Evolutionary conservation across 2,888 invertebrate genomes (phyloP), one percentile per base, ranked within the genome.

Genomic region (Cephus spinipes): DNA sequence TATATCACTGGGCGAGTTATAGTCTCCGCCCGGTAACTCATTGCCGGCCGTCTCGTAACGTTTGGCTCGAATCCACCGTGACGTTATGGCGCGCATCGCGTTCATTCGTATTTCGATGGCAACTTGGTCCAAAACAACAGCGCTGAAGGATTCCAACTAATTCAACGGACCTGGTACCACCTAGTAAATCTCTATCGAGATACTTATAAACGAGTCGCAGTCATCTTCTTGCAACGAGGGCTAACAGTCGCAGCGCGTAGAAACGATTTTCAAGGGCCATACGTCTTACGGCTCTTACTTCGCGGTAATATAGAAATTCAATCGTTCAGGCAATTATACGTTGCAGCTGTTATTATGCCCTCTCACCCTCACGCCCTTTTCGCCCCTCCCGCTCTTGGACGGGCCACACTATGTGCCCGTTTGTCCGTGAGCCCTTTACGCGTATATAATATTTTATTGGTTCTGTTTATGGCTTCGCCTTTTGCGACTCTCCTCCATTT

Each of bases 1-100:
- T 91, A 91, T 90, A 91, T 91, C 91, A 91, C 90, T 83, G 84
- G 79, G 87, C 88, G 89, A 90, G 90, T 90, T 91, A 90, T 91
- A 91, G 90, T 90, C 89, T 87, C 89, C 88, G 89, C 89, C 89
- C 89, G 90, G 90, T 90, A 91, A 91, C 89, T 90, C 90, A 88
- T 89, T 88, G 90, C 88, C 85, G 84, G 76, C 83, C 80, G 80
- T 77, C 75, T 81, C 81, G 80, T 83, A 81, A 82, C 81, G 87
- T 89, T 90, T 90, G 90, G 90, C 90, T 89, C 88, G 86, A 85
- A 89, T 90, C 90, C 90, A 89, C 87, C 82, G 81, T 80, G 83
- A 84, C 82, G 86, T 86, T 83, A 85, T 85, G 87, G 86, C 81
- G 84, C 86, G 88, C 85, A 85, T 86, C 85, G 85, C 83, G 83